Evolutionary conservation across 2,113 vertebrate species (phyloP).

Genomic region (Ophthalmolycus amberensis): DNA sequence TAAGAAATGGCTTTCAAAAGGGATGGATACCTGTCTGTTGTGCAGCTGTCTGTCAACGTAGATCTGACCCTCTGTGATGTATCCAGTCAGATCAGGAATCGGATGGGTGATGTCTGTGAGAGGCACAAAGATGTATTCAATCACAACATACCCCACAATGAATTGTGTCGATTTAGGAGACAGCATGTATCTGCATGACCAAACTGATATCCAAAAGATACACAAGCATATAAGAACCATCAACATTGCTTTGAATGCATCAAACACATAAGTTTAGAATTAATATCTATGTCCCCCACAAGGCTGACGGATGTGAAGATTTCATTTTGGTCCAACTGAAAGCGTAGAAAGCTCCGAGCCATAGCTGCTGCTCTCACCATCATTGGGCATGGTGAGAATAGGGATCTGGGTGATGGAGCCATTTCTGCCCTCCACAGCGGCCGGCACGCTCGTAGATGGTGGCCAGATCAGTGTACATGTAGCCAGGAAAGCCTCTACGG

Average conservation of each 20-base stretch:
- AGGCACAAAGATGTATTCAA: not conserved
- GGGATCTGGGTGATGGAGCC: slow-evolving; percentile 89
- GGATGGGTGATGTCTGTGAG: slow-evolving; percentile 86
- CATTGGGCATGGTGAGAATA: slow-evolving; percentile 84
- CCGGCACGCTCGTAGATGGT: slow-evolving; percentile 85
- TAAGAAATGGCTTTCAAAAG: not conserved
- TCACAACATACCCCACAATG: not conserved
- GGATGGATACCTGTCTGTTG: slow-evolving; percentile 85
- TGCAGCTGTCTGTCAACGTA: slow-evolving; percentile 88
- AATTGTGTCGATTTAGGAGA: not conserved
- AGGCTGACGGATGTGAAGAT: not conserved
- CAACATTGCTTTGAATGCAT: not conserved
- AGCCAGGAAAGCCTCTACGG: slow-evolving; percentile 81
- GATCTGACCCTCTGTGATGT: slow-evolving; percentile 88
- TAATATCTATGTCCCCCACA: not conserved
- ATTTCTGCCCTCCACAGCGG: slow-evolving; percentile 82
- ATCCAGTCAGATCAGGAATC: slow-evolving; percentile 88
- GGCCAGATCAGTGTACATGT: slow-evolving; percentile 86
- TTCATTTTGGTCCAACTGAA: not conserved
- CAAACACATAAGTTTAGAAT: not conserved
- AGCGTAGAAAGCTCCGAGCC: not conserved
- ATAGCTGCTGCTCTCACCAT: slow-evolving; percentile 60
- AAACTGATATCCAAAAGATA: not conserved
- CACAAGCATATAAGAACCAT: not conserved
- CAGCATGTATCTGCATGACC: not conserved